Evolutionary conservation across 2,797 vertebrate genomes (phyloP).

Genomic region (Phrynocephalus vlangalii): DNA sequence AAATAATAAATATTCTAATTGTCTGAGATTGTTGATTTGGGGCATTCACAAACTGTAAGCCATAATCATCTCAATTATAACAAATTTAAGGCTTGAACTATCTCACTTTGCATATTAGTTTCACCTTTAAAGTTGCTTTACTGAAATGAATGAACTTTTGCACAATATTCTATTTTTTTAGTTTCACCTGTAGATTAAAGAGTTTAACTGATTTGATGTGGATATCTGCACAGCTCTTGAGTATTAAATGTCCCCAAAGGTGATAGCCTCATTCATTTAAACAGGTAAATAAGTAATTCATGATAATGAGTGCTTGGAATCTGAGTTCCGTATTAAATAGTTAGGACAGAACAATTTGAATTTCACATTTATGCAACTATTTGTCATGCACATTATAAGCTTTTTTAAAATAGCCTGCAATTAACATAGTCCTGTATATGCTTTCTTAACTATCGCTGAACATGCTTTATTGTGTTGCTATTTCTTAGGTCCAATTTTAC

Average conservation of each 20-base stretch:
- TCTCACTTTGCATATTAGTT: too few species aligned
- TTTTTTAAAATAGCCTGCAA: neutral
- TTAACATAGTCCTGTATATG: neutral
- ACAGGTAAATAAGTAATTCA: constrained; percentile 3
- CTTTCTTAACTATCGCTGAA: neutral
- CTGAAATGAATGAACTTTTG: too few species aligned
- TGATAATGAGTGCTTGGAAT: neutral
- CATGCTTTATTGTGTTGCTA: neutral
- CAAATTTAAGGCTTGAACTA: too few species aligned
- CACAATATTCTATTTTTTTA: too few species aligned
- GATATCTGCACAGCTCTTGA: too few species aligned
- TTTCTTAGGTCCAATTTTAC: neutral
- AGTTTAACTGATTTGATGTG: too few species aligned
- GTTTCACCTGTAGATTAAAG: too few species aligned
- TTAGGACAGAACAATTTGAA: neutral
- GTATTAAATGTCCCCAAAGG: neutral
- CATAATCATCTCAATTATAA: too few species aligned
- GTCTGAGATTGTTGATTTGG: too few species aligned
- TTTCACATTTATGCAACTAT: neutral
- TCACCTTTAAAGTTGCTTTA: too few species aligned
- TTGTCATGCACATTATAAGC: neutral
- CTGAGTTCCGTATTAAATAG: neutral
- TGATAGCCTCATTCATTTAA: neutral
- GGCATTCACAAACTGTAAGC: too few species aligned
- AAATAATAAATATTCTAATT: too few species aligned